A percentile compares a stretch with the other conserved stretches of the same genome.
Conservation (phyloP, 2,888 invertebrate species). For the Stictocephala bisonia region DNA sequence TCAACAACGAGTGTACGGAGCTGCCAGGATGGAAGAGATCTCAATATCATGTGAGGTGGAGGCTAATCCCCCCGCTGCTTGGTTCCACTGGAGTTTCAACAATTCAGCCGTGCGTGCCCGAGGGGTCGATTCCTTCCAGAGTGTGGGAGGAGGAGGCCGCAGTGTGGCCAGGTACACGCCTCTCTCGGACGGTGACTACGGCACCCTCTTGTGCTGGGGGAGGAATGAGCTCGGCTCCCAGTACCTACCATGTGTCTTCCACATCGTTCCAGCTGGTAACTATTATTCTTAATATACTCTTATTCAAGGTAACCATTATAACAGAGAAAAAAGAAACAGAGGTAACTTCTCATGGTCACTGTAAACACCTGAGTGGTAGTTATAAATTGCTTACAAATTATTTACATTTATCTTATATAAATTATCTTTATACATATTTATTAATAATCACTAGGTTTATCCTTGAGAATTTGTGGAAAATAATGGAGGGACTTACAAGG, state of each 20-base stretch:
- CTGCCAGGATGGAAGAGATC: conserved; percentile 76
- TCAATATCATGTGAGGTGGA: conserved; percentile 77
- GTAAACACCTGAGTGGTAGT: too few species aligned
- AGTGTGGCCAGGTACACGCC: conserved; percentile 78
- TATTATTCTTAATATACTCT: too few species aligned
- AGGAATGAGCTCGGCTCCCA: conserved; percentile 79
- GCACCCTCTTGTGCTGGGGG: conserved; percentile 80
- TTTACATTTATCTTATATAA: too few species aligned
- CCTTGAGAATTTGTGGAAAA: too few species aligned
- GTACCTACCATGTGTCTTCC: conserved; percentile 78
- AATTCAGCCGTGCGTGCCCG: conserved; percentile 77
- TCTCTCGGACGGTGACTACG: conserved; percentile 78
- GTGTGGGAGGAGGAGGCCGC: conserved; percentile 71
- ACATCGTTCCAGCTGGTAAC: conserved; percentile 79
- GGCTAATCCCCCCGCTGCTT: conserved; percentile 79
- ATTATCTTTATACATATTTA: too few species aligned
- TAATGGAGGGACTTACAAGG: too few species aligned
- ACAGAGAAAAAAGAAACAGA: too few species aligned
- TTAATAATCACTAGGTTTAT: too few species aligned
- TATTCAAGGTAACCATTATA: too few species aligned
- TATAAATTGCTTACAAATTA: too few species aligned
- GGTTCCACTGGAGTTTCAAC: conserved; percentile 82
- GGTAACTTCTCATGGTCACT: too few species aligned
- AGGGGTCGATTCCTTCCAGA: conserved; percentile 71
- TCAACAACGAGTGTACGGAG: conserved; percentile 77